Conservation (phyloP, 2,888 invertebrate genomes). For the Elegia similella region DNA sequence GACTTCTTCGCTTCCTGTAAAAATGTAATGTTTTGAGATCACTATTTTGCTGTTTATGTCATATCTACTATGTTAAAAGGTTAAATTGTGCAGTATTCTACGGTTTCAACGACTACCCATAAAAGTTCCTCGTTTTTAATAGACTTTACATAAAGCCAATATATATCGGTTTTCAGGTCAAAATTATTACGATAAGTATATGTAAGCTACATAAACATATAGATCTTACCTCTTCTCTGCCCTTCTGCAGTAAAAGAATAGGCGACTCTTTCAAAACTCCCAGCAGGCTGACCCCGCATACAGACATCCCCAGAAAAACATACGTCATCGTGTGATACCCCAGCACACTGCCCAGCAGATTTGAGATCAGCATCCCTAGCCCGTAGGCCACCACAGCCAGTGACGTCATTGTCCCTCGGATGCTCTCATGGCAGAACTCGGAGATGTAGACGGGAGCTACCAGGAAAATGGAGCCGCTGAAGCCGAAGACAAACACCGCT, state of each 20-base stretch:
- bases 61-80: too few relatives aligned
- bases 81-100: too few relatives aligned
- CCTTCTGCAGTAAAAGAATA: constrained; percentile 51
- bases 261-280: constrained; percentile 55
- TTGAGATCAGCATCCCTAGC: constrained; percentile 56
- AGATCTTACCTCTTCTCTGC: constrained; percentile 46
- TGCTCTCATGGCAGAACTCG: constrained; percentile 59
- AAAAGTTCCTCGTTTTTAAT: too few relatives aligned
- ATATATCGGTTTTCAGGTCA: too few relatives aligned
- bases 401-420: constrained; percentile 58
- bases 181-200: too few relatives aligned
- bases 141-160: too few relatives aligned
- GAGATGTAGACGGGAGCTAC: constrained; percentile 51
- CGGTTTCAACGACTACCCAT: too few relatives aligned
- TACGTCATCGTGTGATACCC: constrained; percentile 52
- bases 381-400: constrained; percentile 49
- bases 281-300: constrained; percentile 36
- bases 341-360: constrained; percentile 52
- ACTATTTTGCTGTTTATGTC: too few relatives aligned
- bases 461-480: constrained; percentile 45
- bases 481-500: constrained; percentile 53
- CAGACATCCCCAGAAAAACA: constrained; percentile 39
- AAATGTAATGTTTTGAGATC: not conserved
- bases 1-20: constrained; percentile 57
- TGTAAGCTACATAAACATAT: too few relatives aligned